A percentile compares a stretch with the other conserved stretches of the same genome.
Evolutionary conservation across 1,140 invertebrate genomes (phyloP).

Genomic region (Paraescarpia echinospica): DNA sequence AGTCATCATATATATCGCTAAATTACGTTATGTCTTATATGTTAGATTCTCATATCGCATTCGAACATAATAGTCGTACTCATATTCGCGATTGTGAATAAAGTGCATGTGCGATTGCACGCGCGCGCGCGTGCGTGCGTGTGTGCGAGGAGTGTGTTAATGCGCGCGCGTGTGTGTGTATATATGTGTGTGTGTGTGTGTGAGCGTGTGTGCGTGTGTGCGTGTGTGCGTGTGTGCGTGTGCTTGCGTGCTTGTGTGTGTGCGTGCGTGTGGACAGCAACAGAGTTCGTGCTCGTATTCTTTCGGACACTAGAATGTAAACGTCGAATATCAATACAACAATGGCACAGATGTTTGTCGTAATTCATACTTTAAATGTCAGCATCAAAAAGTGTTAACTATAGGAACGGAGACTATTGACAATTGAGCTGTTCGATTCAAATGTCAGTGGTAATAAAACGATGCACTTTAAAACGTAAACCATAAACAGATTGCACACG

Average conservation of each 20-base stretch:
- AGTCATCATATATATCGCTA: neutral
- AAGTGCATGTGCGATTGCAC: too few species aligned
- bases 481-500: neutral
- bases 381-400: neutral
- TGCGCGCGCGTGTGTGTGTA: too few species aligned
- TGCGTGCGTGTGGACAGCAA: too few species aligned
- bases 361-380: neutral
- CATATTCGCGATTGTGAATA: too few species aligned
- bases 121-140: too few species aligned
- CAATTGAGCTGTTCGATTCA: neutral
- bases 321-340: neutral
- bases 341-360: neutral
- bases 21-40: neutral
- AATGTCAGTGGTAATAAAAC: neutral
- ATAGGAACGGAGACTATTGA: neutral
- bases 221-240: too few species aligned
- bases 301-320: neutral
- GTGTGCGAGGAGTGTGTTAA: too few species aligned
- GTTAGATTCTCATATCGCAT: too few species aligned
- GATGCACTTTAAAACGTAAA: neutral
- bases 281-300: neutral
- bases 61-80: too few species aligned
- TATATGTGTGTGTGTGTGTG: too few species aligned
- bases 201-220: too few species aligned
- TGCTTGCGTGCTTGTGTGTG: too few species aligned